These are phyloP conservation scores for Sebastes cheni DNA, from an alignment of 2,797 vertebrate species.

Conservation along the genomic window DNA sequence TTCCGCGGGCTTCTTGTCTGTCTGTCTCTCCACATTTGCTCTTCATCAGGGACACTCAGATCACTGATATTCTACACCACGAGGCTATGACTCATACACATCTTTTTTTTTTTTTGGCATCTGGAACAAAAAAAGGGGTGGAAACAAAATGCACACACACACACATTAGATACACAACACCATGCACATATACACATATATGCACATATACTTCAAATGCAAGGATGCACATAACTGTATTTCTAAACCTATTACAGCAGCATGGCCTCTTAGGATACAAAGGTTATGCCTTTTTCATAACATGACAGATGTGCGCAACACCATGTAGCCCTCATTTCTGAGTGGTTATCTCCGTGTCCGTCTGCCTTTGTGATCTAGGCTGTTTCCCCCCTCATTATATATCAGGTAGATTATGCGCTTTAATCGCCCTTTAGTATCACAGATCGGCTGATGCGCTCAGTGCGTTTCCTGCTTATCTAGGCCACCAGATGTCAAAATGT, in stretches of 20 bases:
- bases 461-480: conserved; percentile 72
- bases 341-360: conserved; percentile 22
- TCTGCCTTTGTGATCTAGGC: conserved; percentile 39
- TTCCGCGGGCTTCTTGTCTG: conserved; percentile 48
- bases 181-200: background rate
- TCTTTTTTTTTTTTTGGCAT: conserved; percentile 37
- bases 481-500: conserved; percentile 74
- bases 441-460: conserved; percentile 68
- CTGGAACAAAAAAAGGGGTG: conserved; percentile 50
- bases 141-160: background rate
- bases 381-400: conserved; percentile 51
- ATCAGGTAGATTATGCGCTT: conserved; percentile 72
- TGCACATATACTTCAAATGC: background rate
- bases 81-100: conserved; percentile 70
- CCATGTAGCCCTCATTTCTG: conserved; percentile 15
- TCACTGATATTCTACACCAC: conserved; percentile 70
- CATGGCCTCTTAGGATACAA: background rate
- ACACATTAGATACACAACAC: background rate
- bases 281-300: conserved; percentile 18
- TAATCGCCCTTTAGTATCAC: conserved; percentile 60
- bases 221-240: background rate
- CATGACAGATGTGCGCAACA: conserved; percentile 27
- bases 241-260: background rate
- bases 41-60: conserved; percentile 67
- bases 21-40: conserved; percentile 65